These are phyloP conservation scores for Sialis fuliginosa DNA, from an alignment of 2,888 invertebrate species.

Conservation along the genomic window DNA sequence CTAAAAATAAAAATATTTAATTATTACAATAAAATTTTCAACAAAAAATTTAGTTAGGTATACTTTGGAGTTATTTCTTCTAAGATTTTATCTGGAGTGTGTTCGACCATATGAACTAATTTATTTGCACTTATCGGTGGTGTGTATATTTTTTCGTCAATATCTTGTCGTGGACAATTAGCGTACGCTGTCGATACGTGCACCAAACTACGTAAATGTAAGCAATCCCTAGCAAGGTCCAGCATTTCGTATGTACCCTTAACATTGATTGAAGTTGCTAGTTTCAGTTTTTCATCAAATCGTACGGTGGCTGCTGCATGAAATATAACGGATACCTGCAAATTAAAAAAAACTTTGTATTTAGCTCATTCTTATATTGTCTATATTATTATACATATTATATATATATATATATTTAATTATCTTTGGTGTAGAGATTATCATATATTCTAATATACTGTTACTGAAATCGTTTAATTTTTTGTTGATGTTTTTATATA, in stretches of 20 bases:
- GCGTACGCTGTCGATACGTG: slow-evolving; percentile 49
- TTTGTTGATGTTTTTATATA: no score
- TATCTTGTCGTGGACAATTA: slow-evolving; percentile 34
- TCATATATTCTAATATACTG: no score
- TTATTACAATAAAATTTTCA: neutral
- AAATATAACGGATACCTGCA: neutral
- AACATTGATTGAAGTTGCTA: slow-evolving; percentile 5
- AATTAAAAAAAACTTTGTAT: neutral
- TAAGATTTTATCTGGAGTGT: slow-evolving; percentile 24
- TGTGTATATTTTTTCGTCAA: slow-evolving; percentile 36
- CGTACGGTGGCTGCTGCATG: slow-evolving; percentile 7
- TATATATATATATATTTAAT: no score
- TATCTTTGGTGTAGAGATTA: no score
- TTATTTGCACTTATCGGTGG: slow-evolving; percentile 22
- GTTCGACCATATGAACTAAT: slow-evolving; percentile 24
- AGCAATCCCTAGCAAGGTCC: neutral
- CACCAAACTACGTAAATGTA: slow-evolving; percentile 16
- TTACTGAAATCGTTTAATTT: no score
- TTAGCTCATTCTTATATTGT: neutral
- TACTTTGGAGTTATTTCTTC: slow-evolving; percentile 21
- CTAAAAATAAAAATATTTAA: slow-evolving; percentile 3
- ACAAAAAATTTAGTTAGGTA: slow-evolving; percentile 4
- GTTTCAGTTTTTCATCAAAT: slow-evolving; percentile 6
- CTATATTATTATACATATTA: no score
- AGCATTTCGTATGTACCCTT: slow-evolving; percentile 3